Conservation (phyloP, 2,797 vertebrate species). For the Enteromius trimaculatus region DNA sequence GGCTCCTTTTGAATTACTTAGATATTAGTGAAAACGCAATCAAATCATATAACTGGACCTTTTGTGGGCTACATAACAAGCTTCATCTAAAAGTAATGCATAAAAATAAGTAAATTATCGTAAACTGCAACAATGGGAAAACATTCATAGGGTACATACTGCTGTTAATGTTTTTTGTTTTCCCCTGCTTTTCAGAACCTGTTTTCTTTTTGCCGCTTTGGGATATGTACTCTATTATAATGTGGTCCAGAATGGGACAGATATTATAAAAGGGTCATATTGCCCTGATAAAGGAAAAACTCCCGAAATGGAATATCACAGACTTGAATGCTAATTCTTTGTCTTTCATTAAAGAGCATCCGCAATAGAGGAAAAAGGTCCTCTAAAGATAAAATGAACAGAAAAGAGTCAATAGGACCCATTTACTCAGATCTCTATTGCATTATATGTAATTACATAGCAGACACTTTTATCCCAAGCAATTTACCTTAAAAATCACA, state of each 20-base stretch:
- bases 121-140: slow-evolving; percentile 8
- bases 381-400: not conserved
- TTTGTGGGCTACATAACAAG: not conserved
- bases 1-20: not conserved
- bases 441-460: slow-evolving; percentile 20
- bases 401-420: not conserved
- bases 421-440: slow-evolving; percentile 3
- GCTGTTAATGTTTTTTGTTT: not conserved
- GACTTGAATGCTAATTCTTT: slow-evolving; percentile 8
- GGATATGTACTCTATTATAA: not conserved
- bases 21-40: slow-evolving; percentile 12
- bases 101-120: not conserved
- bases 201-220: not conserved
- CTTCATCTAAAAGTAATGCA: slow-evolving; percentile 25
- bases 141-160: not conserved
- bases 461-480: not conserved
- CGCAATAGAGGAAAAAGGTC: not conserved
- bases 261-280: slow-evolving; percentile 13
- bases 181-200: not conserved
- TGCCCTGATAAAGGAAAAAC: not conserved
- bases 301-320: slow-evolving; percentile 18
- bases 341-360: not conserved
- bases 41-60: not conserved
- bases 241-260: not conserved
- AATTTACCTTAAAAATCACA: slow-evolving; percentile 10